A percentile compares a stretch with the other conserved stretches of the same genome.
These are phyloP conservation scores for Pangasius larnaudii DNA, from an alignment of 2,797 vertebrate species.

Conservation along the genomic window DNA sequence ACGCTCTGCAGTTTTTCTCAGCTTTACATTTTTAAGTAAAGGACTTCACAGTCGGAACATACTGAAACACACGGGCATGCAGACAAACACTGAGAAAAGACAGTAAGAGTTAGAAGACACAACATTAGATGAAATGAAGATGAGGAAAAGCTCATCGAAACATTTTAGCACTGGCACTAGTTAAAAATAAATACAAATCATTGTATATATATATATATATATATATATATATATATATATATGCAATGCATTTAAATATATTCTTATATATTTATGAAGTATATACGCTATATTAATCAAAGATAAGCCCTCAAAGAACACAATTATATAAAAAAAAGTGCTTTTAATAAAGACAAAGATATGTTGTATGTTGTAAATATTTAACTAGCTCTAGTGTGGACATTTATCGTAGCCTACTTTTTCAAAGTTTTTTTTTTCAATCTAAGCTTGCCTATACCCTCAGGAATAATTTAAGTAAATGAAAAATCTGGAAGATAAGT, in stretches of 20 bases:
- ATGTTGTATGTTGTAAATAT: not conserved
- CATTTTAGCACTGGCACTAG: not conserved
- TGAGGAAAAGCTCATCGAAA: not conserved
- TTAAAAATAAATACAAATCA: not conserved
- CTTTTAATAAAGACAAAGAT: not conserved
- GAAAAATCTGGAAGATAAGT: not conserved
- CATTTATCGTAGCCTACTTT: not conserved
- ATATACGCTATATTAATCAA: not conserved
- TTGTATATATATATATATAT: not conserved
- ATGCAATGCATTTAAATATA: not conserved
- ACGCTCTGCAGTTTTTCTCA: constrained; percentile 26
- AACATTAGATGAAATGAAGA: constrained; percentile 36
- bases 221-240: not conserved
- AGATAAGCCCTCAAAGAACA: not conserved
- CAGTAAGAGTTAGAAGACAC: constrained; percentile 45
- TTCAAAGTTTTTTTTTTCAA: not conserved
- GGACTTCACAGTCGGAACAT: constrained; percentile 19
- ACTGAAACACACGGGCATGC: constrained; percentile 41
- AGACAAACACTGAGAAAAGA: constrained; percentile 33
- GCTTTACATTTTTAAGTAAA: constrained; percentile 31
- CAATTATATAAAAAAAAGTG: not conserved
- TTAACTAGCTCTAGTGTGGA: not conserved
- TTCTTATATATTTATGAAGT: not conserved
- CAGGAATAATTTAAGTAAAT: not conserved
- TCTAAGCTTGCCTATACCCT: not conserved